Percentiles rank a stretch among this genome's conserved stretches.
phyloP scores from a whole-genome alignment of 2,113 vertebrate species.

The Lampris megalopsis region DNA sequence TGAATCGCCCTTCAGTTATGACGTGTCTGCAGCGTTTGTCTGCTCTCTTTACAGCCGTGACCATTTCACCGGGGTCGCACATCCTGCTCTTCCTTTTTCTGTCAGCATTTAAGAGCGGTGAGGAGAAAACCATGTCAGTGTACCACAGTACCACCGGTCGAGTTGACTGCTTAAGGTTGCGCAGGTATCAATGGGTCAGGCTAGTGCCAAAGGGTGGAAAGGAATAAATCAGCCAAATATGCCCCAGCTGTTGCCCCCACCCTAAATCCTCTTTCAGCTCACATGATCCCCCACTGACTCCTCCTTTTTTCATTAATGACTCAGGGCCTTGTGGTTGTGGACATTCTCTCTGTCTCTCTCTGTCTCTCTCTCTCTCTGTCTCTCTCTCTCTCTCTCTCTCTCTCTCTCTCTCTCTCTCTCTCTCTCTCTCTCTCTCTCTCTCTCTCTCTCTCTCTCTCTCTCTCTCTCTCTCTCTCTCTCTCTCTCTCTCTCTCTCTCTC shows the following conservation, averaged over 20 bases:
- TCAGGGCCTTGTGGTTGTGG: constrained; percentile 34
- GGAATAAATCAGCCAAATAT: neutral
- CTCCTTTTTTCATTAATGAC: constrained; percentile 46
- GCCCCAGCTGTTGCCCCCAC: neutral
- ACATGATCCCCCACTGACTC: constrained; percentile 54
- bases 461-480: no score
- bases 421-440: no score
- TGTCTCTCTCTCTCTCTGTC: neutral
- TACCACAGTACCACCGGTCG: neutral
- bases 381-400: neutral
- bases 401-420: no score
- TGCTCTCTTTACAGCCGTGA: no score
- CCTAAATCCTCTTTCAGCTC: constrained; percentile 14
- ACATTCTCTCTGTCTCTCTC: no score
- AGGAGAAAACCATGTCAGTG: no score
- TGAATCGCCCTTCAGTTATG: no score
- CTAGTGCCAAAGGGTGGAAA: neutral
- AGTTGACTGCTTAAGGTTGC: neutral
- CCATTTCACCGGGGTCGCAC: neutral
- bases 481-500: no score
- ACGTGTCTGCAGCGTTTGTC: no score
- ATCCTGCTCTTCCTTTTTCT: neutral
- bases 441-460: no score
- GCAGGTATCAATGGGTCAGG: neutral
- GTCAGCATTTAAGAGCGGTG: neutral